Base-by-base conservation (phyloP, 2,888 invertebrate genomes). In the Lumbricus terrestris region DNA sequence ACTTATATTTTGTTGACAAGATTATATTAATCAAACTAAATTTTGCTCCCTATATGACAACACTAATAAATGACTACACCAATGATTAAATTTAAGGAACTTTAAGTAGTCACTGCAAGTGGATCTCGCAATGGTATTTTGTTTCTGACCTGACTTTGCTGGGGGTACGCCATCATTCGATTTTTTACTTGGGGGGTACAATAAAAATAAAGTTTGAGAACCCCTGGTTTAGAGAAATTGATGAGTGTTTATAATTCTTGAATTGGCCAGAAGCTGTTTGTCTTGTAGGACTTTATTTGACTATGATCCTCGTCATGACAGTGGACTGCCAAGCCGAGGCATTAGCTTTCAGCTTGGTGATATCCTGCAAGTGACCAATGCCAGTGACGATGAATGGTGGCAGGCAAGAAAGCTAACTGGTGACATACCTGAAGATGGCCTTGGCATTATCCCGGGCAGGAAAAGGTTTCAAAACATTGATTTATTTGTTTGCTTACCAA, bases 381-480 rank as follows among this genome's bases (percentile, higher is more conserved):
- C 99, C 91, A 98, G 98, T 91, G 99, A 99, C 95, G 99, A 99
- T 95, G 99, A 99, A 95, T 99, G 99, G 99, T 99, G 99, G 99
- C 99, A 99, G 95, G 99, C 93, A 29, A 90, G 92, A 89, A 91
- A 91, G 90, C 91, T 96, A 96, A 95, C 96, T 93, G 94, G 96
- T 92, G 91, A 91, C 90, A 91, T 96, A 96, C 95, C 96, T 92
- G 94, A 96, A 92, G 95, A 96, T 89, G 97, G 94, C 91, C 97
- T 98, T 95, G 99, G 99, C 91, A 99, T 99, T 94, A 97, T 99
- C 93, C 99, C 99, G 90, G 98, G 98, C 92, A 98, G 98, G 95
- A 93, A 94, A 92, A 94, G 95, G 95, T 95, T 88, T 88, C 92
- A 33, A n/a, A 34, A 16, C 33, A 16, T 69, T 69, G 69, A 69